phyloP scores from a whole-genome alignment of 1,140 invertebrate genomes.

The Acyrthosiphon pisum region DNA sequence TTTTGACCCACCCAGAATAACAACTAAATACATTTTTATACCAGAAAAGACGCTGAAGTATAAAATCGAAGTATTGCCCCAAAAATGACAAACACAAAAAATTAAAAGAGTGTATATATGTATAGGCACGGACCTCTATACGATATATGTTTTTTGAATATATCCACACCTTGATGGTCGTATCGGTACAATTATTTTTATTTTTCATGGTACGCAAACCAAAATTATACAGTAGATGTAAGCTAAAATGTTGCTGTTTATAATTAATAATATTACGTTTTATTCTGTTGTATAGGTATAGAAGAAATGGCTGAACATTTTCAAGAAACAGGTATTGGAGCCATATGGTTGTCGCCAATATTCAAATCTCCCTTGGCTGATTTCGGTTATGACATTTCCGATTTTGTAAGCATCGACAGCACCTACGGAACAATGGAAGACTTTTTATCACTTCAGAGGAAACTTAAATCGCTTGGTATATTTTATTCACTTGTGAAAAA shows the following conservation, averaged over 20 bases:
- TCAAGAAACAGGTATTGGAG: conserved; percentile 69
- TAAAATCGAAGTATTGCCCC: too few species aligned
- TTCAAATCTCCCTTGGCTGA: conserved; percentile 69
- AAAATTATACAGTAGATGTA: background rate
- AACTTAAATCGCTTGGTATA: conserved; percentile 45
- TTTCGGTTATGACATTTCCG: conserved; percentile 77
- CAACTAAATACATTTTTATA: too few species aligned
- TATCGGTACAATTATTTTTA: too few species aligned
- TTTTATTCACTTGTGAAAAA: background rate
- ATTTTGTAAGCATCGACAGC: conserved; percentile 68
- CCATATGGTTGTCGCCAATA: conserved; percentile 57
- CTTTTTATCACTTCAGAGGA: conserved; percentile 42
- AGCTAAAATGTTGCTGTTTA: background rate
- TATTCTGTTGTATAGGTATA: conserved; percentile 60
- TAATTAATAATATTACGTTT: background rate
- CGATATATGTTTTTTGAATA: too few species aligned
- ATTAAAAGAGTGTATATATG: too few species aligned
- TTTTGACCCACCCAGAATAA: too few species aligned
- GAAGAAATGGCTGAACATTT: conserved; percentile 71
- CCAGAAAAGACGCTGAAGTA: too few species aligned
- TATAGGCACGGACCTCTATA: too few species aligned
- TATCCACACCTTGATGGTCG: too few species aligned
- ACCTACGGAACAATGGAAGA: conserved; percentile 56
- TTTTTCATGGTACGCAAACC: background rate
- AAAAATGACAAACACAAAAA: too few species aligned